These are phyloP conservation scores for Antidorcas marsupialis DNA, from an alignment of 2,113 vertebrate genomes.

Conservation along the genomic window DNA sequence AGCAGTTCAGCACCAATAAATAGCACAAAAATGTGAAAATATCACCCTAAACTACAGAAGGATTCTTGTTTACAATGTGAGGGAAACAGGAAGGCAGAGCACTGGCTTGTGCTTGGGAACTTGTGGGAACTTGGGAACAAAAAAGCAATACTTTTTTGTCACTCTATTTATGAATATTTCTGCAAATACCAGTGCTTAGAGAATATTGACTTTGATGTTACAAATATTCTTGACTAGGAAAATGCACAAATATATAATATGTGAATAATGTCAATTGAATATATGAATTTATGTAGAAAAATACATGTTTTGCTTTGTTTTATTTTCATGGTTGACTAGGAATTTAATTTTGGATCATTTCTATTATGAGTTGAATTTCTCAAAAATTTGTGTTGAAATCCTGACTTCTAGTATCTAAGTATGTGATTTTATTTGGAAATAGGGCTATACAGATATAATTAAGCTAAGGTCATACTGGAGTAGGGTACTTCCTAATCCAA, in stretches of 20 bases:
- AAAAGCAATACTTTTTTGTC: not conserved
- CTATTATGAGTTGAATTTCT: not conserved
- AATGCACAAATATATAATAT: not conserved
- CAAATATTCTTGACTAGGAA: not conserved
- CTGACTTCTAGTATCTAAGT: not conserved
- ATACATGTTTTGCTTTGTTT: not conserved
- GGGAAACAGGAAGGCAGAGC: not conserved
- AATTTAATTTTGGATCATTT: not conserved
- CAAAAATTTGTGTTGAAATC: not conserved
- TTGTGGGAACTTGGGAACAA: too few species aligned
- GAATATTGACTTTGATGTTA: not conserved
- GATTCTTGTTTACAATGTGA: not conserved
- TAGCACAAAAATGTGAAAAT: not conserved
- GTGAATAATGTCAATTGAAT: not conserved
- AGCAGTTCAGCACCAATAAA: not conserved
- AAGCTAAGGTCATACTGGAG: not conserved
- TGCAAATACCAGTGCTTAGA: not conserved
- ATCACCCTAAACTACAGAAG: not conserved
- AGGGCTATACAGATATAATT: not conserved
- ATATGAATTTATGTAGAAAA: not conserved
- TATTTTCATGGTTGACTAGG: not conserved
- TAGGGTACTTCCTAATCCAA: not conserved
- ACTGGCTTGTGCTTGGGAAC: not conserved
- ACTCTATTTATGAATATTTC: not conserved
- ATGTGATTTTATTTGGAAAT: not conserved